Percentiles rank a stretch among this genome's conserved stretches.
Evolutionary conservation across 1,140 invertebrate species (phyloP).

Genomic region (Teleogryllus occipitalis): DNA sequence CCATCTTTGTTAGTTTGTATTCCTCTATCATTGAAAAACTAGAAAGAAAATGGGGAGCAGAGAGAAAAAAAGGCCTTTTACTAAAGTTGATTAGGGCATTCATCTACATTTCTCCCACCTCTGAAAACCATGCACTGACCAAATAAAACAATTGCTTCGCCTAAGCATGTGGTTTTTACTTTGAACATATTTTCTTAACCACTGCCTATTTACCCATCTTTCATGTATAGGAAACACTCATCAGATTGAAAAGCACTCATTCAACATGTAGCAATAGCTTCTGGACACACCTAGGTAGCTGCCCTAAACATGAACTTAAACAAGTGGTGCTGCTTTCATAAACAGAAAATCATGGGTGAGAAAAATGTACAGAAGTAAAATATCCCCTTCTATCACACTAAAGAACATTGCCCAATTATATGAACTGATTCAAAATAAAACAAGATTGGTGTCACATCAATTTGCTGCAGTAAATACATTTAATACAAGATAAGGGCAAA

Average conservation of each 20-base stretch:
- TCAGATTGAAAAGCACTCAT: too few relatives aligned
- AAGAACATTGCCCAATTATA: not conserved
- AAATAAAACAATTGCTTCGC: not conserved
- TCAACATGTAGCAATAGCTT: too few relatives aligned
- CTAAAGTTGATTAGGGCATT: not conserved
- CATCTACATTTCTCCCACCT: not conserved
- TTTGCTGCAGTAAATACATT: conserved; percentile 1
- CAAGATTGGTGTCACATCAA: not conserved
- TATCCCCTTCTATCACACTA: not conserved
- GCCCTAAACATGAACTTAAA: too few relatives aligned
- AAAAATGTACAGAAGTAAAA: not conserved
- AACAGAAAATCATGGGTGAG: not conserved
- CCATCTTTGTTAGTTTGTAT: not conserved
- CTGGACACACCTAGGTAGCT: not conserved
- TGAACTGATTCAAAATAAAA: not conserved
- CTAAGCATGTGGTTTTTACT: not conserved
- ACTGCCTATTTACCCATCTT: not conserved
- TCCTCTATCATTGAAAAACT: not conserved
- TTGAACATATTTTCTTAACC: not conserved
- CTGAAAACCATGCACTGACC: not conserved
- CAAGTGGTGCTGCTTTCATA: not conserved
- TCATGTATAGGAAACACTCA: too few relatives aligned
- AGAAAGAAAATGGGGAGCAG: not conserved
- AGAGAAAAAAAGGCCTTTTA: not conserved
- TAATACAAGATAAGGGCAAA: not conserved